Evolutionary conservation across 2,888 invertebrate species (phyloP).

Genomic region (Parnassius mnemosyne): DNA sequence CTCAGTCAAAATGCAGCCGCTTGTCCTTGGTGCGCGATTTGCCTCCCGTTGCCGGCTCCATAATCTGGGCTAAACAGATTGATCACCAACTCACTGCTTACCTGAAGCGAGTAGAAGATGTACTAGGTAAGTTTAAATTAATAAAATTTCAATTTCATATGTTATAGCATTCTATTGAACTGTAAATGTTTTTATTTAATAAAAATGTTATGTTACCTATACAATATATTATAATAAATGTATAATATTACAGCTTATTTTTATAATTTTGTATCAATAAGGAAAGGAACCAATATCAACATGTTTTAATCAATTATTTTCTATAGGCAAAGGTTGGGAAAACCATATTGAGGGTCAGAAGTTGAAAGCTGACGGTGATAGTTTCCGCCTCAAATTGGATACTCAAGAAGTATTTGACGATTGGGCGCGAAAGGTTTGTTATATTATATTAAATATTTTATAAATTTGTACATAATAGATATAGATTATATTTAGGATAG

Average conservation of each 20-base stretch:
- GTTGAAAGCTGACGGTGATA: slow-evolving; percentile 98
- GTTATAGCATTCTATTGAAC: no score
- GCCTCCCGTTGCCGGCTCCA: slow-evolving; percentile 98
- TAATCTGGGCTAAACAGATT: slow-evolving; percentile 99
- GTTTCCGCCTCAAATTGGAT: slow-evolving; percentile 96
- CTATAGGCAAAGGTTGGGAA: slow-evolving; percentile 96
- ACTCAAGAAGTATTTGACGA: slow-evolving; percentile 99
- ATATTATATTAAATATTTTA: no score
- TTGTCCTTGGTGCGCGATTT: slow-evolving; percentile 96
- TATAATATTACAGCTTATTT: no score
- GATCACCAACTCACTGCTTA: slow-evolving; percentile 98
- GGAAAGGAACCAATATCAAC: no score
- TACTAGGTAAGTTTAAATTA: slow-evolving; percentile 84
- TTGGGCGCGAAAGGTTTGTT: slow-evolving; percentile 91
- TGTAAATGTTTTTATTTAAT: no score
- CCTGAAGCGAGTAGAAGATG: slow-evolving; percentile 98
- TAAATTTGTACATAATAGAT: no score
- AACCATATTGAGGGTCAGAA: slow-evolving; percentile 99
- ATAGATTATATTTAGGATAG: no score
- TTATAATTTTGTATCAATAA: no score
- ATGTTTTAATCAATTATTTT: neutral
- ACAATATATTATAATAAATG: no score
- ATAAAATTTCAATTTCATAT: no score
- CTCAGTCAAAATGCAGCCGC: slow-evolving; percentile 95
- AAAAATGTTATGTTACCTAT: no score